Evolutionary conservation across 1,140 invertebrate genomes (phyloP).

Genomic region (Drosophila auraria): DNA sequence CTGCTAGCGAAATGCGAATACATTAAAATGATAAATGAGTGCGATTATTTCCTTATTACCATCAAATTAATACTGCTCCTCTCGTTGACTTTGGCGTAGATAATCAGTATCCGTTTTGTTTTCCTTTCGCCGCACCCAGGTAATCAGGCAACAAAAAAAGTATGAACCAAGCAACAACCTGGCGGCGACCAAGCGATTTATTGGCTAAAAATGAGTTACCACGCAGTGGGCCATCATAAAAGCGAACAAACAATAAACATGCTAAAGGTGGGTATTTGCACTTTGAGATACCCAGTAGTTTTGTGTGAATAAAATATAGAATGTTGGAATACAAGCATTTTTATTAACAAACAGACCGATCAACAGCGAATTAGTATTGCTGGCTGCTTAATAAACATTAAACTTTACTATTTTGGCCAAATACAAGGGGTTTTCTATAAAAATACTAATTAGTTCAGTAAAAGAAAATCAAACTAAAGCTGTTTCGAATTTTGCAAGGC

Average conservation of each 20-base stretch:
- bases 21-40: constrained; percentile 80
- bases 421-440: too few relatives aligned
- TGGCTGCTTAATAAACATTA: too few relatives aligned
- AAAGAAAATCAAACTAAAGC: too few relatives aligned
- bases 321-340: too few relatives aligned
- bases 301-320: too few relatives aligned
- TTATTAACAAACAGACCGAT: too few relatives aligned
- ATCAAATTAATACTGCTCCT: constrained; percentile 69
- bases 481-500: too few relatives aligned
- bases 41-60: constrained; percentile 76
- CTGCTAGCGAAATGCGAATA: constrained; percentile 25
- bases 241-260: constrained; percentile 14
- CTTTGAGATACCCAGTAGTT: constrained; percentile 2
- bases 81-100: constrained; percentile 21
- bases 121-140: constrained; percentile 52
- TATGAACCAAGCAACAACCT: constrained; percentile 12
- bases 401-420: too few relatives aligned
- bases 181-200: constrained; percentile 56
- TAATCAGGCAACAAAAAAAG: constrained; percentile 7
- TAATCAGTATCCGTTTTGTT: constrained; percentile 59
- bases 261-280: background rate
- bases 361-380: too few relatives aligned
- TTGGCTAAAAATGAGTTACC: constrained; percentile 74
- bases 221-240: constrained; percentile 56
- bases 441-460: too few relatives aligned